Base-by-base conservation (phyloP, 2,888 invertebrate genomes). In the Operophtera brumata region DNA sequence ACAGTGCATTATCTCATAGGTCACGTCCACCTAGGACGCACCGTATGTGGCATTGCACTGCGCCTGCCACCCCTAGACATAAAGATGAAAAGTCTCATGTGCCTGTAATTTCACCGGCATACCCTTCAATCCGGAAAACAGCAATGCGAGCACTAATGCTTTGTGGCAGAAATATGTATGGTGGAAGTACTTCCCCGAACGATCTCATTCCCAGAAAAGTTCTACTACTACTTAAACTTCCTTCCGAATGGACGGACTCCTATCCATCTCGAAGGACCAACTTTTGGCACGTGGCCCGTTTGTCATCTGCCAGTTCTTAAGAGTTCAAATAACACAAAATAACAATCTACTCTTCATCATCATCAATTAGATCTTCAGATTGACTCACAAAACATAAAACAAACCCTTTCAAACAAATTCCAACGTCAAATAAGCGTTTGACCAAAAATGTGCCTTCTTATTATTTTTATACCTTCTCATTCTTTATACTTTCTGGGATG, bases 321-420 rank as follows among this genome's bases (percentile, higher is more conserved):
- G 25, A 34, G 7, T 39, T 30, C 3, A 48, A 44, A 51, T 35
- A 25, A 20, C 32, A 36, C 20, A 55, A 51, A 45, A 30, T 10
- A 47, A 39, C 34, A 51, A 45, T 48, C 47, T 40, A 14, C 37
- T 35, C 25, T 25, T 52, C 52, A 45, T 48, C 52, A 41, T 48
- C 47, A 57, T 57, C 57, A 57, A 49, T 57, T 48, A 47, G 45
- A 57, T 57, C 48, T 40, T 37, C 44, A 44, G 52, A 49, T 57
- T 53, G 52, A 53, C 41, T 26, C 34, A 48, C 57, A 57, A 57
- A 57, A 57, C 52, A 56, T 47, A 47, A 52, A 56, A 32, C 45
- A 52, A 47, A 47, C 56, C 39, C 47, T 57, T 57, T 53, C 52
- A 52, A 34, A 57, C 37, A 46, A 57, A 57, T 57, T 48, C 57